Conservation (phyloP, 2,113 vertebrate genomes). For the Cygnus atratus region DNA sequence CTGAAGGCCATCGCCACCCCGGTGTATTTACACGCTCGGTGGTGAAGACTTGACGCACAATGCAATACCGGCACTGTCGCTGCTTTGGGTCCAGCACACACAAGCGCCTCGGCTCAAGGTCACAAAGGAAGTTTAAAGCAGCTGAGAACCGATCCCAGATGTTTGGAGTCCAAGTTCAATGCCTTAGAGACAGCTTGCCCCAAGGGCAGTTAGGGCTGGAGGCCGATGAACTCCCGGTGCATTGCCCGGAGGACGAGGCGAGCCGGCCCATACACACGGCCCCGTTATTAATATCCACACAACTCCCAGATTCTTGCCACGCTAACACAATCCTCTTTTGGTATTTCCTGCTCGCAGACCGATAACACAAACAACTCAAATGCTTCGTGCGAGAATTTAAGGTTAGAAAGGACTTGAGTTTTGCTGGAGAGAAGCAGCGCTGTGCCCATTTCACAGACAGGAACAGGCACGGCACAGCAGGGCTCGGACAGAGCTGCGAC, state of each 20-base stretch:
- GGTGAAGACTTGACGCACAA: background rate
- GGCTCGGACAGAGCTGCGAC: background rate
- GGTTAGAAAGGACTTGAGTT: background rate
- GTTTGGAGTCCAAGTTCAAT: background rate
- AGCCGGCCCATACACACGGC: background rate
- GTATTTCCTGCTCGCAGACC: slow-evolving; percentile 37
- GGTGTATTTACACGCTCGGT: rapidly evolving
- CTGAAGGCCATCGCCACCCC: background rate
- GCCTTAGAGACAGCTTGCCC: background rate
- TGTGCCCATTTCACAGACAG: rapidly evolving
- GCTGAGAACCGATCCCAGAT: background rate
- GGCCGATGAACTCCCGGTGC: background rate
- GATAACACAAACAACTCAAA: background rate
- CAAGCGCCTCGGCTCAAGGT: background rate
- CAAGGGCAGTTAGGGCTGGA: background rate
- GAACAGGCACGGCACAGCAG: background rate
- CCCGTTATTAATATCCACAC: background rate
- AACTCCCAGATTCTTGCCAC: background rate
- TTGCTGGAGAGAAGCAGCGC: background rate
- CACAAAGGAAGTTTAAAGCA: background rate
- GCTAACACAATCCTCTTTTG: background rate
- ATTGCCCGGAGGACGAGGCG: background rate
- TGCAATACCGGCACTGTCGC: rapidly evolving
- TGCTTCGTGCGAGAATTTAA: background rate
- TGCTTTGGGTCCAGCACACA: background rate